Conservation (phyloP, 1,140 invertebrate species). For the Trichonephila clavata region DNA sequence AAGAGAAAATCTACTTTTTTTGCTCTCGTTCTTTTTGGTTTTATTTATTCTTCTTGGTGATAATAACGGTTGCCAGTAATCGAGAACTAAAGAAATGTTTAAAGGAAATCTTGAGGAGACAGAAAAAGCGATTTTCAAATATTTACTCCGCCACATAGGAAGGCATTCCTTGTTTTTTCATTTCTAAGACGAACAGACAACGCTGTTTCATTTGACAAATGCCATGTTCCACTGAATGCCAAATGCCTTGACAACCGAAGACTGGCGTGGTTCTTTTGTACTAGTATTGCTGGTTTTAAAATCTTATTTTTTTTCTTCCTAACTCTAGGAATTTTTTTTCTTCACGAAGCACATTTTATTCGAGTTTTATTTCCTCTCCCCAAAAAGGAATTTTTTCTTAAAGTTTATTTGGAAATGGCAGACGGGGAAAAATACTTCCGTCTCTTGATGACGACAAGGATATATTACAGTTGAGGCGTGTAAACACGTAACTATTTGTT, state of each 20-base stretch:
- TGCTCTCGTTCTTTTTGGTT: not conserved
- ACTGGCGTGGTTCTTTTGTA: not conserved
- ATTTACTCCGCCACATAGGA: constrained; percentile 24
- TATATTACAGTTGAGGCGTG: constrained; percentile 12
- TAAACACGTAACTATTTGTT: not conserved
- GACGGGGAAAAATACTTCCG: not conserved
- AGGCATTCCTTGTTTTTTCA: constrained; percentile 33
- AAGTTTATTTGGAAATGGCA: not conserved
- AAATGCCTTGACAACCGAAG: constrained; percentile 16
- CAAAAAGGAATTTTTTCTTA: not conserved
- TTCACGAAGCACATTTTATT: not conserved
- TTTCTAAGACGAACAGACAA: not conserved
- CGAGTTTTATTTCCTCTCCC: not conserved
- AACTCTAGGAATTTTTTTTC: not conserved
- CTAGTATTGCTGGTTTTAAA: constrained; percentile 47
- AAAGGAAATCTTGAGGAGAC: not conserved
- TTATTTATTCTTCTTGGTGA: constrained; percentile 19
- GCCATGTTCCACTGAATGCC: not conserved
- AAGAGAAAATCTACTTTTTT: not conserved
- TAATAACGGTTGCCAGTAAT: constrained; percentile 54
- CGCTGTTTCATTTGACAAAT: constrained; percentile 50
- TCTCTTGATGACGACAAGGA: not conserved
- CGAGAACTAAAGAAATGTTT: constrained; percentile 8
- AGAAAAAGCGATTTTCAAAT: constrained; percentile 23
- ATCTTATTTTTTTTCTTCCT: not conserved